Evolutionary conservation across 2,113 vertebrate species (phyloP).

Genomic region (Cyanoderma ruficeps): DNA sequence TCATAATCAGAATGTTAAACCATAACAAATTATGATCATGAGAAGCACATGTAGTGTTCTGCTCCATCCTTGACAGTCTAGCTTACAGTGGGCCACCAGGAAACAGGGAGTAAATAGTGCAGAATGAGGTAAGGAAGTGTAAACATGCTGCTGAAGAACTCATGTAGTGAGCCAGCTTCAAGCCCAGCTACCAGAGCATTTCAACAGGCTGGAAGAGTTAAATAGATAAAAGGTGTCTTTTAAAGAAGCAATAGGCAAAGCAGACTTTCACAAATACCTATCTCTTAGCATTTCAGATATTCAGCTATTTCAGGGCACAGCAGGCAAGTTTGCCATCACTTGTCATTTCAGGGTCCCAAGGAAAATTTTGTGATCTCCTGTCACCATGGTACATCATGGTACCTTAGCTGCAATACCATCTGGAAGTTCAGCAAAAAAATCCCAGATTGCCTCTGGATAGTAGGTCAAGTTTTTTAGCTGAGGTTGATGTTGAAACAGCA

Average conservation of each 20-base stretch:
- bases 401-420: background rate
- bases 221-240: background rate
- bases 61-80: background rate
- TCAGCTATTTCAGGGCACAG: background rate
- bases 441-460: background rate
- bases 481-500: background rate
- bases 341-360: background rate
- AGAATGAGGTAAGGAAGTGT: background rate
- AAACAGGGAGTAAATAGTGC: background rate
- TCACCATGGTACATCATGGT: background rate
- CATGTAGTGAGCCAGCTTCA: background rate
- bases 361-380: background rate
- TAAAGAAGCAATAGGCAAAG: background rate
- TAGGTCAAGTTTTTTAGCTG: background rate
- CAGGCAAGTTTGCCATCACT: background rate
- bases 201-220: background rate
- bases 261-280: background rate
- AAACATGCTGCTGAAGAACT: background rate
- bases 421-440: background rate
- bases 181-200: background rate
- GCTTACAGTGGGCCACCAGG: background rate
- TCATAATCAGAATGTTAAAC: background rate
- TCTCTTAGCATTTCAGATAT: background rate
- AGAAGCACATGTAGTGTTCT: background rate
- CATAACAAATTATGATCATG: background rate